Evolutionary conservation across 2,888 invertebrate genomes (phyloP).

Genomic region (Gnatocerus cornutus): DNA sequence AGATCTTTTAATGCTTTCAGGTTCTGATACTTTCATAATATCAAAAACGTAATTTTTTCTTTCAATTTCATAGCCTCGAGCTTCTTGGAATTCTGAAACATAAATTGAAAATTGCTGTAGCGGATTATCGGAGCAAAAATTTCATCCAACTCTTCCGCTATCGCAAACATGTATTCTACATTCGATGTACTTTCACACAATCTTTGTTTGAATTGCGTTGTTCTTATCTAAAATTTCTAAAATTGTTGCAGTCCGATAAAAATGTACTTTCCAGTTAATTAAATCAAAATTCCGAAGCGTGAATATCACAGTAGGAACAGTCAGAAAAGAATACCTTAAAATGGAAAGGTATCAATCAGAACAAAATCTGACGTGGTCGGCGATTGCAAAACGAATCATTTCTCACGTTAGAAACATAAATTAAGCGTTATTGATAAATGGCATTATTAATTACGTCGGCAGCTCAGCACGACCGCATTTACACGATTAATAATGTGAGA

Average conservation of each 20-base stretch:
- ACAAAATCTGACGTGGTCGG: conserved; percentile 13
- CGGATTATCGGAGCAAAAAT: too few species aligned
- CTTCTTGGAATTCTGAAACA: conserved; percentile 75
- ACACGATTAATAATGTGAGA: conserved; percentile 26
- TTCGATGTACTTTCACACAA: too few species aligned
- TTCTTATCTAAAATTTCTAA: too few species aligned
- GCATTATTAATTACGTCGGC: conserved; percentile 46
- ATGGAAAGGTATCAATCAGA: conserved; percentile 17
- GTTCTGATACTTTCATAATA: conserved; percentile 39
- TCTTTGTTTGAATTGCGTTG: too few species aligned
- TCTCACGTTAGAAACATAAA: conserved; percentile 44
- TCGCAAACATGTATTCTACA: too few species aligned
- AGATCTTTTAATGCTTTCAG: background rate
- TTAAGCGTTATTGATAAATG: conserved; percentile 44
- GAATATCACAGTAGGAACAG: background rate
- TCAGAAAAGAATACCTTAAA: conserved; percentile 3
- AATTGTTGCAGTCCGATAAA: background rate
- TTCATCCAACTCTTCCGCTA: too few species aligned
- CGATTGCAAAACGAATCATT: conserved; percentile 40
- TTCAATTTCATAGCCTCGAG: conserved; percentile 81
- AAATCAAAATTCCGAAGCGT: background rate
- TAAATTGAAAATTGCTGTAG: too few species aligned
- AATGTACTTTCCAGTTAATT: background rate
- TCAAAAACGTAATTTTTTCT: conserved; percentile 74
- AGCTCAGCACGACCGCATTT: conserved; percentile 32